Base-by-base conservation (phyloP, 2,113 vertebrate genomes). In the Nymphicus hollandicus region DNA sequence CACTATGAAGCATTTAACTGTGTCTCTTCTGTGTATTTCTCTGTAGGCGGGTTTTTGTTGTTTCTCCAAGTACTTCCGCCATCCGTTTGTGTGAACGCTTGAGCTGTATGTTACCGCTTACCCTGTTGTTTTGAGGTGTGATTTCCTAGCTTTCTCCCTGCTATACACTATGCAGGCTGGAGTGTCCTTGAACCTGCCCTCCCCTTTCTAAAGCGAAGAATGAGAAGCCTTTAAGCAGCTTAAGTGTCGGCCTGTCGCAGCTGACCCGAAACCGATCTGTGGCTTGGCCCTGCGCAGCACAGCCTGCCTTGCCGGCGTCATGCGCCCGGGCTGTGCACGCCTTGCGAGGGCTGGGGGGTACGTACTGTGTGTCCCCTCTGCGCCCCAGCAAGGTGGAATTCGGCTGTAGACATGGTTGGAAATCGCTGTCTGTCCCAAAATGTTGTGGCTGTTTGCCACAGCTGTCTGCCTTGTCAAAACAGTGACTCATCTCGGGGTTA, bases 181-280 rank as follows among this genome's bases (percentile, higher is more conserved):
- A 86, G 81, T 97, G 98, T 96, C 98, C 98, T 98, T 98, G 97
- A 98, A 92, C 96, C 97, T 94, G 96, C 95, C 66, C 91, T 98
- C 95, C 91, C 89, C 76, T 97, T 98, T 97, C 97, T 93, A 72
- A 96, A 97, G 86, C 2, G 6, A 97, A 98, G 97, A 98, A 97
- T 97, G 97, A 98, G 98, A 98, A 97, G 82, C 93, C 95, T 96
- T 93, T 96, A 69, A 93, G 97, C 97, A 98, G 98, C 97, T 98
- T 96, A 97, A 98, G 96, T 97, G 95, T 95, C n/a, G n/a, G 88
- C 95, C 17, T 58, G 80, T 77, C 4, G 76, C 98, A 98, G 98
- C 98, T 98, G 98, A 97, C 97, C 98, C 97, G 97, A 98, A 98
- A 97, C 63, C 55, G 97, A 98, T 98, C 97, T 97, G 95, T 78